These are phyloP conservation scores for Hylaea fasciaria DNA, from an alignment of 2,888 invertebrate genomes.

Conservation along the genomic window DNA sequence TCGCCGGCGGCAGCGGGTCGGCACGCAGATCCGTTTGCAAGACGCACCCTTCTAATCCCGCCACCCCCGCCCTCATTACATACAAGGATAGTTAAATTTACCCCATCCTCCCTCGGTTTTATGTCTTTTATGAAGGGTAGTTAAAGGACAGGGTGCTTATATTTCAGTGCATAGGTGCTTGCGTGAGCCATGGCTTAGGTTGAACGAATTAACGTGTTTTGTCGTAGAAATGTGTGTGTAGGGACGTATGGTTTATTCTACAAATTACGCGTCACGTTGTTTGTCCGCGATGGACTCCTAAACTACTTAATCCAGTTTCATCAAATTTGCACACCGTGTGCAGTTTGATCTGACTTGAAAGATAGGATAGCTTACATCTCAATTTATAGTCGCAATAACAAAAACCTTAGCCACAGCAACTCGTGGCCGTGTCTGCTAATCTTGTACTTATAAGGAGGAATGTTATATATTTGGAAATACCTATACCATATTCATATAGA, in stretches of 20 bases:
- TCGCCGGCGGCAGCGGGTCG: constrained; percentile 75
- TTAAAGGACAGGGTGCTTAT: constrained; percentile 43
- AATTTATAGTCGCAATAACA: too few species aligned
- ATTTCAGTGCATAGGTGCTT: constrained; percentile 42
- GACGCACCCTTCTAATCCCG: constrained; percentile 80
- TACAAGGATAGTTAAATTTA: constrained; percentile 78
- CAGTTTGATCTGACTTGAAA: too few species aligned
- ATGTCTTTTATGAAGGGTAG: constrained; percentile 77
- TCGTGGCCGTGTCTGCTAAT: too few species aligned
- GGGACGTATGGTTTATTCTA: not conserved
- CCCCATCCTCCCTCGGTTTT: constrained; percentile 66
- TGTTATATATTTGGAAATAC: too few species aligned
- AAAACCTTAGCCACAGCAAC: too few species aligned
- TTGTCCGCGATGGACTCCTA: too few species aligned
- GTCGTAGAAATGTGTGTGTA: constrained; percentile 11
- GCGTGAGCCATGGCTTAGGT: constrained; percentile 35
- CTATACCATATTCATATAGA: too few species aligned
- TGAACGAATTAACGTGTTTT: not conserved
- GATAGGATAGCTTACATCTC: too few species aligned
- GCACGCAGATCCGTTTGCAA: constrained; percentile 81
- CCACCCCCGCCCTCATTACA: constrained; percentile 70
- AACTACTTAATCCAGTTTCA: too few species aligned
- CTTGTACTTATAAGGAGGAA: too few species aligned
- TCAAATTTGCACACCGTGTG: too few species aligned
- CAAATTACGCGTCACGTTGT: too few species aligned